Evolutionary conservation across 2,797 vertebrate genomes (phyloP).

Genomic region (Balearica regulorum): DNA sequence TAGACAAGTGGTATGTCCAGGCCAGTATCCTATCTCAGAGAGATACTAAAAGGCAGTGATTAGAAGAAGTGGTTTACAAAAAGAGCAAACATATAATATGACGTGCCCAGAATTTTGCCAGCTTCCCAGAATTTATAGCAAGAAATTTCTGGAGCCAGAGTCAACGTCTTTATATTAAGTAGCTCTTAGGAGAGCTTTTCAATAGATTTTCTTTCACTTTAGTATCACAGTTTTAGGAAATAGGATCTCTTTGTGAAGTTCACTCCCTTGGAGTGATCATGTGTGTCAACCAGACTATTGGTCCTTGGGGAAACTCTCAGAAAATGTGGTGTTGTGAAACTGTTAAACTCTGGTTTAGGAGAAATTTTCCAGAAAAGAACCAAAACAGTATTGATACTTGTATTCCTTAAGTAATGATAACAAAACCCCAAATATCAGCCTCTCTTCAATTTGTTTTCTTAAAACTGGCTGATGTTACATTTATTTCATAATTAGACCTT

Average conservation of each 20-base stretch:
- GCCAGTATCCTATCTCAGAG: not conserved
- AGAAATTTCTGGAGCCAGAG: not conserved
- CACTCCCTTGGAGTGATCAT: not conserved
- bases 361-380: not conserved
- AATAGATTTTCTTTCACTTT: not conserved
- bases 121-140: not conserved
- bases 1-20: not conserved
- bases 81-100: not conserved
- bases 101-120: not conserved
- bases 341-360: not conserved
- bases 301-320: not conserved
- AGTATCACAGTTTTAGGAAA: not conserved
- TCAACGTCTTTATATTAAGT: not conserved
- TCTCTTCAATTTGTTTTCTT: not conserved
- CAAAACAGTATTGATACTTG: not conserved
- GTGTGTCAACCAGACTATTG: not conserved
- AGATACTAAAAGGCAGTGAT: not conserved
- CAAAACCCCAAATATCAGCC: not conserved
- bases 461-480: not conserved
- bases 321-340: not conserved
- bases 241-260: not conserved
- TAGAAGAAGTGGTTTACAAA: not conserved
- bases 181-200: not conserved
- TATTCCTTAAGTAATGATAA: not conserved
- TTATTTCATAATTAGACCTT: not conserved